phyloP scores from a whole-genome alignment of 1,140 invertebrate species.

The Agrilus planipennis region DNA sequence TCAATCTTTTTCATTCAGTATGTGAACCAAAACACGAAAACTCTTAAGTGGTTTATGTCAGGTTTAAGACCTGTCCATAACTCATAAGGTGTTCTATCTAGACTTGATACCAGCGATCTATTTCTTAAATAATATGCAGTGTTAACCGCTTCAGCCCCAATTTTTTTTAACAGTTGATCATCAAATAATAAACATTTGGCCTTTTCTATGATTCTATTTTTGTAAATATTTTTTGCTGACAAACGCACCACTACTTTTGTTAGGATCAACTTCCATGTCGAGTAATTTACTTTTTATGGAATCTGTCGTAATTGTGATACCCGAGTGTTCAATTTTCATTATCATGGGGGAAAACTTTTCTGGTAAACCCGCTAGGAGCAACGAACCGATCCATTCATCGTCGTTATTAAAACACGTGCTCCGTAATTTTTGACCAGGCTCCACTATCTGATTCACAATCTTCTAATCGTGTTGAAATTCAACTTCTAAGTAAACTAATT shows the following conservation, averaged over 20 bases:
- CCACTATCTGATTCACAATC: conserved; percentile 14
- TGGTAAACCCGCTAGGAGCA: conserved; percentile 25
- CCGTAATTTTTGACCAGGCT: conserved; percentile 13
- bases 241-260: neutral
- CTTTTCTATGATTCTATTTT: conserved; percentile 20
- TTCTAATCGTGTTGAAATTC: conserved; percentile 15
- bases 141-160: too few relatives aligned
- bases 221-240: neutral
- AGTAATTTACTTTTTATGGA: conserved; percentile 13
- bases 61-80: conserved; percentile 3
- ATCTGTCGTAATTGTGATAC: conserved; percentile 14
- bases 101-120: conserved; percentile 2
- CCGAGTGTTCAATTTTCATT: conserved; percentile 27
- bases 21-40: conserved; percentile 12
- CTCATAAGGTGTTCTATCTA: too few relatives aligned
- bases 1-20: too few relatives aligned
- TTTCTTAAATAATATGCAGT: too few relatives aligned
- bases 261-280: conserved; percentile 11
- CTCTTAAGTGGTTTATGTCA: conserved; percentile 4
- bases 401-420: conserved; percentile 11
- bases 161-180: too few relatives aligned
- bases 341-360: conserved; percentile 26
- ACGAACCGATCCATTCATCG: conserved; percentile 21
- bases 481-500: conserved; percentile 7
- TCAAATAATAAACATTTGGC: too few relatives aligned